These are phyloP conservation scores for Elysia chlorotica DNA, from an alignment of 1,140 invertebrate species.

Conservation along the genomic window DNA sequence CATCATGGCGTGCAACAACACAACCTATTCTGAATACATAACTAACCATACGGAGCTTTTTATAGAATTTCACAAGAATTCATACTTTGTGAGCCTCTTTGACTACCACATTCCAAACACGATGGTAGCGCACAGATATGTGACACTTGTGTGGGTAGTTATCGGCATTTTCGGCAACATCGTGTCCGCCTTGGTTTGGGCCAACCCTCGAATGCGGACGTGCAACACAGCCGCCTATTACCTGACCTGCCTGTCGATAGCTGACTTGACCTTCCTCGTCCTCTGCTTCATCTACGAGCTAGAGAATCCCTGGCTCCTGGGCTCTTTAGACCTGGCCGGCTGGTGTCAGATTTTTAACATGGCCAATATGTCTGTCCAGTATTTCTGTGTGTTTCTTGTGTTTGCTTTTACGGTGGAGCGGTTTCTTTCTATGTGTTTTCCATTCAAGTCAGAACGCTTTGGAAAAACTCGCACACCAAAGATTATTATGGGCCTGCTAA, in stretches of 20 bases:
- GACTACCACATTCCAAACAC: slow-evolving; percentile 26
- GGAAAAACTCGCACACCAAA: slow-evolving; percentile 78
- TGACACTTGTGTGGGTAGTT: slow-evolving; percentile 47
- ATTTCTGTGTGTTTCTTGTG: slow-evolving; percentile 48
- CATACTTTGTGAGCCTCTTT: slow-evolving; percentile 7
- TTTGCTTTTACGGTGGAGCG: slow-evolving; percentile 84
- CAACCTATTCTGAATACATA: neutral
- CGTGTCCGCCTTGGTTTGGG: slow-evolving; percentile 47
- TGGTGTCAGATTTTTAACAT: slow-evolving; percentile 44
- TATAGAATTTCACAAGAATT: neutral
- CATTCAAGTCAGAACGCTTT: slow-evolving; percentile 74
- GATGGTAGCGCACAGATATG: slow-evolving; percentile 34
- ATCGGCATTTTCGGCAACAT: slow-evolving; percentile 54
- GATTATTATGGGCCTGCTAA: slow-evolving; percentile 61
- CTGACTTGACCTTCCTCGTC: slow-evolving; percentile 47
- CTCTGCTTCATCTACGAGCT: slow-evolving; percentile 52
- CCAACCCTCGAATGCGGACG: slow-evolving; percentile 42
- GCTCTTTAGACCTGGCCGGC: slow-evolving; percentile 33
- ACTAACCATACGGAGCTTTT: neutral
- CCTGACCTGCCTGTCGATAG: slow-evolving; percentile 48
- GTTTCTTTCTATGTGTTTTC: slow-evolving; percentile 80
- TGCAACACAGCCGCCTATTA: slow-evolving; percentile 54
- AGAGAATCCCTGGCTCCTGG: slow-evolving; percentile 47
- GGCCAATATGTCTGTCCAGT: slow-evolving; percentile 43
- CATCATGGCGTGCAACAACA: slow-evolving; percentile 21